These are phyloP conservation scores for Brienomyrus brachyistius DNA, from an alignment of 2,113 vertebrate genomes.

Conservation along the genomic window DNA sequence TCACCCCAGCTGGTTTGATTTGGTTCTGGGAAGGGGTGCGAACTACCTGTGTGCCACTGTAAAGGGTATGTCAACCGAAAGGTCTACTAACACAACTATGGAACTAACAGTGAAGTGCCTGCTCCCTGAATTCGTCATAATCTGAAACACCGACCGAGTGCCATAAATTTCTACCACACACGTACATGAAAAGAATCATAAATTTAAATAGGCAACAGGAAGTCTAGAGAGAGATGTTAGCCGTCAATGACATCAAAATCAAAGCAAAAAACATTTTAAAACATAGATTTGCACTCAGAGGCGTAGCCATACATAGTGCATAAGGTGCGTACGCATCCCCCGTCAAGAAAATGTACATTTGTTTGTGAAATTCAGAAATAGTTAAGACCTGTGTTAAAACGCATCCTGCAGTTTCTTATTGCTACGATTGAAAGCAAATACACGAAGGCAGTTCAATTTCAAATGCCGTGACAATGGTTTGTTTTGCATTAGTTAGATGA, in stretches of 20 bases:
- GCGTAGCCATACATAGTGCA: not conserved
- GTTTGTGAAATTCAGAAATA: not conserved
- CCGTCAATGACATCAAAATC: not conserved
- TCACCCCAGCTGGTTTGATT: no score
- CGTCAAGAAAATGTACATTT: not conserved
- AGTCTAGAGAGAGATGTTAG: not conserved
- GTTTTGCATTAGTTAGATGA: not conserved
- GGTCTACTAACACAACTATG: no score
- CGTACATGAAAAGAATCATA: not conserved
- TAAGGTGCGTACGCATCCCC: not conserved
- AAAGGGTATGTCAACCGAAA: no score
- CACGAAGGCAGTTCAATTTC: not conserved
- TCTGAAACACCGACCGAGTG: no score
- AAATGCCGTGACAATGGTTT: not conserved
- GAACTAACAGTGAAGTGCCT: no score
- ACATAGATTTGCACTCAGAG: not conserved
- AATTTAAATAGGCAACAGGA: not conserved
- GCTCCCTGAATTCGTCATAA: no score
- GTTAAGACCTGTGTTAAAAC: not conserved
- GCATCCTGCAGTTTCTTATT: not conserved
- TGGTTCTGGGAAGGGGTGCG: no score
- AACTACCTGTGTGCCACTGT: no score
- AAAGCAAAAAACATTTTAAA: not conserved
- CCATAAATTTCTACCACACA: no score
- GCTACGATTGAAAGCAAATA: not conserved